Evolutionary conservation across 2,888 invertebrate genomes (phyloP).

Genomic region (Hirudinaria manillensis): DNA sequence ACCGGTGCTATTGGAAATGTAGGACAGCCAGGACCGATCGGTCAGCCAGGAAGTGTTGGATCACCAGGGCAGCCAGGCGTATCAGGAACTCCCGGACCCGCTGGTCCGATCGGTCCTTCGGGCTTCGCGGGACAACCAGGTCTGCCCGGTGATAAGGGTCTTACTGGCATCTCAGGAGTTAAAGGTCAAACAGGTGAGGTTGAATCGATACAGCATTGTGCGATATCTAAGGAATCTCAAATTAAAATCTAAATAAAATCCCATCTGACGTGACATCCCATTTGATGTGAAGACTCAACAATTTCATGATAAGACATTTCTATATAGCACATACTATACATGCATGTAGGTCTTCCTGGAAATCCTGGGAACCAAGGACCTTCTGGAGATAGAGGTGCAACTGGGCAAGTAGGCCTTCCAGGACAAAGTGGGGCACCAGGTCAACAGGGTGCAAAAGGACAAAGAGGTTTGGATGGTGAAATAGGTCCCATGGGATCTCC

Average conservation of each 20-base stretch:
- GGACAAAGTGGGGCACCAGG: slow-evolving; percentile 35
- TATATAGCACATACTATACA: slow-evolving; percentile 32
- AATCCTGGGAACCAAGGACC: slow-evolving; percentile 30
- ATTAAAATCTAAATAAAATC: too few species aligned
- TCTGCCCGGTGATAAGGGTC: slow-evolving; percentile 4
- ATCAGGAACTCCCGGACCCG: slow-evolving; percentile 32
- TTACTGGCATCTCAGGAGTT: slow-evolving; percentile 23
- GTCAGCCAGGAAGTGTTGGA: slow-evolving; percentile 32
- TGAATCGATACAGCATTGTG: slow-evolving; percentile 8
- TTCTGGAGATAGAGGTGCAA: slow-evolving; percentile 37
- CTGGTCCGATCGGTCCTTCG: slow-evolving; percentile 32
- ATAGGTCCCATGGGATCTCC: slow-evolving; percentile 25
- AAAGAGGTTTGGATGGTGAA: slow-evolving; percentile 15
- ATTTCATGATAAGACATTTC: neutral
- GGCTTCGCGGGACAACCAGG: slow-evolving; percentile 33
- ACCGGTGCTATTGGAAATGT: slow-evolving; percentile 34
- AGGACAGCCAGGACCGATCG: slow-evolving; percentile 30
- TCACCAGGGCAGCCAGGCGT: slow-evolving; percentile 30
- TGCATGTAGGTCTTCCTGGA: slow-evolving; percentile 28
- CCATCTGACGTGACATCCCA: neutral
- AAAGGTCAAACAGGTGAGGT: slow-evolving; percentile 30
- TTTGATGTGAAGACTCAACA: neutral
- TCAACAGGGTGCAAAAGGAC: slow-evolving; percentile 36
- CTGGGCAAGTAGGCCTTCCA: slow-evolving; percentile 33
- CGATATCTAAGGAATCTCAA: neutral